These are phyloP conservation scores for Pseudomyrmex concolor DNA, from an alignment of 1,140 invertebrate species.

Conservation along the genomic window DNA sequence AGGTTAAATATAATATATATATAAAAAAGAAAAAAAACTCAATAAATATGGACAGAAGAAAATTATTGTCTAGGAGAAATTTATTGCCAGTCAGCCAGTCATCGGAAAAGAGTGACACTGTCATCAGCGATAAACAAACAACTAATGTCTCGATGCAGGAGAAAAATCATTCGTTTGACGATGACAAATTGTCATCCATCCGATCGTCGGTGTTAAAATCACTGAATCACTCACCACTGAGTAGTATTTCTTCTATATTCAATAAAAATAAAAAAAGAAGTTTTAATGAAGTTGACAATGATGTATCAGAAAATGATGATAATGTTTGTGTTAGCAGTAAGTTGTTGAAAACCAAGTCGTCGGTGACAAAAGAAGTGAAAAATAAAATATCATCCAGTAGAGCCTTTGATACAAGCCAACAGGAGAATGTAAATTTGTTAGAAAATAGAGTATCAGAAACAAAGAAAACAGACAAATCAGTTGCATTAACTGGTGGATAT, in stretches of 20 bases:
- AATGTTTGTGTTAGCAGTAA: not conserved
- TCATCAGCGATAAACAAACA: not conserved
- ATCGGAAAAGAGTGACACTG: not conserved
- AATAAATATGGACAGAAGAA: slow-evolving; percentile 67
- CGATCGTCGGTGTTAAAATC: not conserved
- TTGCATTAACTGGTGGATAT: slow-evolving; percentile 47
- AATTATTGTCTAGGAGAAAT: slow-evolving; percentile 58
- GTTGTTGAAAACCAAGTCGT: not conserved
- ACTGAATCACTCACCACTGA: not conserved
- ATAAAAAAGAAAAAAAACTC: not conserved
- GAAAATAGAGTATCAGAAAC: not conserved
- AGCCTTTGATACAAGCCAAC: not conserved
- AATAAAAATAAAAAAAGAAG: not conserved
- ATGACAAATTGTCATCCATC: not conserved
- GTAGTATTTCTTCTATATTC: not conserved
- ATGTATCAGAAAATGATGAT: slow-evolving; percentile 9
- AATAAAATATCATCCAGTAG: not conserved
- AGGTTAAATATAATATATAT: not conserved
- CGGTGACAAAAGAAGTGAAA: not conserved
- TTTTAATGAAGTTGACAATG: slow-evolving; percentile 25
- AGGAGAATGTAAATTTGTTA: not conserved
- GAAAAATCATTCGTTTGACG: slow-evolving; percentile 8
- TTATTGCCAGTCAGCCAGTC: slow-evolving; percentile 46
- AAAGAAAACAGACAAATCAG: not conserved
- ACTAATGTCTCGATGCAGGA: not conserved